phyloP scores from a whole-genome alignment of 1,140 invertebrate species.

The Marisa cornuarietis region DNA sequence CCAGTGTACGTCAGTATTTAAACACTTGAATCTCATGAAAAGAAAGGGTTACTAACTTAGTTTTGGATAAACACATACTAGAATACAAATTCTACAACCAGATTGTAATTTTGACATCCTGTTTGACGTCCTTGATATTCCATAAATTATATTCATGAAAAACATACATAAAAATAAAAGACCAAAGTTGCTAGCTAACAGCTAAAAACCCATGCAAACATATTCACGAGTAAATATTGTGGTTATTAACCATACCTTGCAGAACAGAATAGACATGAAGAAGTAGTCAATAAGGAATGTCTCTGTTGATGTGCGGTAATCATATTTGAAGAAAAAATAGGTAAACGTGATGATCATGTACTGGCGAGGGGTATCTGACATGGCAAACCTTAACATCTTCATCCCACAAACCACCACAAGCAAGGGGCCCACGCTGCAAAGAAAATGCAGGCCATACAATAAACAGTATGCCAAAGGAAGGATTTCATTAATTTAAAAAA shows the following conservation, averaged over 20 bases:
- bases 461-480: too few relatives aligned
- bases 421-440: constrained; percentile 77
- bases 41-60: constrained; percentile 1
- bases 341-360: constrained; percentile 94
- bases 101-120: too few relatives aligned
- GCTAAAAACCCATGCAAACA: too few relatives aligned
- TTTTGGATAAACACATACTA: too few relatives aligned
- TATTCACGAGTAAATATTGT: too few relatives aligned
- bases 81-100: too few relatives aligned
- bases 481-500: too few relatives aligned
- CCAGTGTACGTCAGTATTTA: too few relatives aligned
- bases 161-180: too few relatives aligned
- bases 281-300: constrained; percentile 94
- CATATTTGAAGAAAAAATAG: constrained; percentile 86
- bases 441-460: constrained; percentile 17
- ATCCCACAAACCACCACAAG: constrained; percentile 88
- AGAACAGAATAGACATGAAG: constrained; percentile 80
- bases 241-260: constrained; percentile 60
- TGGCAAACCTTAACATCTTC: constrained; percentile 88
- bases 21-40: background rate
- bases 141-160: too few relatives aligned
- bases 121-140: too few relatives aligned
- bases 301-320: constrained; percentile 79
- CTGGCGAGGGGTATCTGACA: constrained; percentile 91
- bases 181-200: too few relatives aligned